These are phyloP conservation scores for Heterochromis multidens DNA, from an alignment of 2,113 vertebrate genomes.

Conservation along the genomic window DNA sequence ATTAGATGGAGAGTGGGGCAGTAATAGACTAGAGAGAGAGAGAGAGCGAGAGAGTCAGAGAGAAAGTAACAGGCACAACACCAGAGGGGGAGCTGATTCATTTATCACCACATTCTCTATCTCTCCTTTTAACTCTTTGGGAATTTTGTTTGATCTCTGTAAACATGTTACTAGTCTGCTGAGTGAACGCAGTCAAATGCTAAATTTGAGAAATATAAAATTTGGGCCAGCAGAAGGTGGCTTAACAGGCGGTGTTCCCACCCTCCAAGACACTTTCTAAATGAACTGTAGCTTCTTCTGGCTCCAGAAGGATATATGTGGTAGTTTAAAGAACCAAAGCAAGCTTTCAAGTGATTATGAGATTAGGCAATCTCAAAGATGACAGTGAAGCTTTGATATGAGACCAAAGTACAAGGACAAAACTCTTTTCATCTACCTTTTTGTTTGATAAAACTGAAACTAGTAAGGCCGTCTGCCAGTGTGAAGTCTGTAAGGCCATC, in stretches of 20 bases:
- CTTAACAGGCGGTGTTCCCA: slow-evolving; percentile 6
- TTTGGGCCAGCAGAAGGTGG: slow-evolving; percentile 24
- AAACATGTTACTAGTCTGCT: slow-evolving; percentile 23
- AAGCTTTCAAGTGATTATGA: slow-evolving; percentile 40
- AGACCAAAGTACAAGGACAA: slow-evolving; percentile 41
- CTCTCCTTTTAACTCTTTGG: slow-evolving; percentile 29
- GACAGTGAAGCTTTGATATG: slow-evolving; percentile 25
- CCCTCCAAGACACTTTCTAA: not conserved
- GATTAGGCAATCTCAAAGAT: slow-evolving; percentile 1
- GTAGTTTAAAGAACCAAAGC: slow-evolving; percentile 33
- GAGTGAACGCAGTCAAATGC: not conserved
- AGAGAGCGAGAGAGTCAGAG: not conserved
- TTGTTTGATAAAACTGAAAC: slow-evolving; percentile 13
- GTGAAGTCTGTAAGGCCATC: not conserved
- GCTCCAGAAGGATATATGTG: slow-evolving; percentile 25
- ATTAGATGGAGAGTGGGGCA: slow-evolving; percentile 54
- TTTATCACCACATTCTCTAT: slow-evolving; percentile 14
- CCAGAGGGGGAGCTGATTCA: slow-evolving; percentile 27
- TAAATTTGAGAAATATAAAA: not conserved
- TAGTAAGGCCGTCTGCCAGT: not conserved
- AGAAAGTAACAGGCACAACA: not conserved
- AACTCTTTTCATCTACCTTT: slow-evolving; percentile 24
- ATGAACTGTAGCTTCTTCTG: slow-evolving; percentile 1
- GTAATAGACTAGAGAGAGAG: slow-evolving; percentile 5
- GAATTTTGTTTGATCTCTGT: not conserved